Base-by-base conservation (phyloP, 2,113 vertebrate species). In the Melospiza georgiana region DNA sequence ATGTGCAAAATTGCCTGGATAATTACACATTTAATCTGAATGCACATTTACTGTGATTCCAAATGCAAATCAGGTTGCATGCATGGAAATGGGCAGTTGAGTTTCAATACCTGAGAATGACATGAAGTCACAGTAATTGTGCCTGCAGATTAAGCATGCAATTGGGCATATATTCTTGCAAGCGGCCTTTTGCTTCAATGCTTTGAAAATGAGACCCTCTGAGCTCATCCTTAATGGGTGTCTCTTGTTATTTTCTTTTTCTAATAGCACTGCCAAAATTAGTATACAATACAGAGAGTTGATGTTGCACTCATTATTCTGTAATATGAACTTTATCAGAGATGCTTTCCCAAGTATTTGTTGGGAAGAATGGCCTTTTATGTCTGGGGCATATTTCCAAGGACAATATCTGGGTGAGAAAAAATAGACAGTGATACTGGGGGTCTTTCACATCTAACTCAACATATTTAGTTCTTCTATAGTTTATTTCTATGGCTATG, bases 11-110 rank as follows among this genome's bases (percentile, higher is more conserved):
- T 55, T 48, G 27, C 52, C 68, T 61, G 46, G 61, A 81, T 86
- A 89, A 94, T 89, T 84, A 43, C 76, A 75, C 27, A 20, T 72
- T 93, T 88, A 94, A 82, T 84, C 44, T 92, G 61, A 93, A 78
- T 63, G 52, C 37, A 71, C 57, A 78, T 74, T 93, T 89, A 78
- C 48, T 65, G 22, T 75, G 48, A 92, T 92, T 94, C 80, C 41
- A 94, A 91, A 84, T 91, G 59, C 68, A 96, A 93, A 86, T 91
- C 57, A 59, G 58, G n/a, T 21, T 68, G 52, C 65, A 25, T 43
- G 65, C 66, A 68, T 81, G 52, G 62, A 93, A 85, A 80, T 37
- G 30, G 46, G 73, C 89, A 83, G 66, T 49, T 80, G 71, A 75
- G 39, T 87, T 94, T 92, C 76, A 91, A 33, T 93, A 92, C 76